Base-by-base conservation (phyloP, 2,888 invertebrate genomes). In the Pogonocherus hispidulus region DNA sequence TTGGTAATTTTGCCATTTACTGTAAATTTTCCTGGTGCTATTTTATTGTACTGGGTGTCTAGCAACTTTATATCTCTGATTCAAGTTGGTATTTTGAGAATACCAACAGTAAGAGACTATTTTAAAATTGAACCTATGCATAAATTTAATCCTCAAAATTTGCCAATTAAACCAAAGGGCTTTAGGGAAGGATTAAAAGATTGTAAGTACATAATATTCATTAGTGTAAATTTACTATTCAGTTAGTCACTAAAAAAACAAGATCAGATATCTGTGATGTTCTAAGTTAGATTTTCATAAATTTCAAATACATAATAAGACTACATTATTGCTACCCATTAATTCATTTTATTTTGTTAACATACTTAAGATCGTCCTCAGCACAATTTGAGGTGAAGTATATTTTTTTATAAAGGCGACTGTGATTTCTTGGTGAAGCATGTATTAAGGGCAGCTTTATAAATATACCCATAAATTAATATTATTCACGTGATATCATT, bases 21-120 rank as follows among this genome's bases (percentile, higher is more conserved):
- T 6, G 89, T 95, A 47, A 93, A 94, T 82, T 98, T 98, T 81
- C 94, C 96, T 9, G 92, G 94, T 16, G 96, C 94, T 0, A 92
- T 98, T 80, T 87, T 96, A 47, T 91, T 93, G 32, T 98, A 98
- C 82, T 98, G 98, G 98, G 89, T 91, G 14, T 91, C 94, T 22
- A 93, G 92, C 76, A 98, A 98, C 84, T 89, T 94, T 51, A 91
- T 97, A 72, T 96, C 97, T 0, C 84, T 98, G 2, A 72, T 88
- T 0, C 97, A 97, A 91, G 94, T 94, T 5, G 90, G 91, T 6
- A 60, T 96, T 62, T 85, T 98, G 11, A 92, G 89, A 85, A 88
- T 94, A 71, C 94, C 95, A 6, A 83, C 86, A 20, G 91, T 98
- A 0, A 87, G 94, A 78, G 87, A 88, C 1, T 92, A 90, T 78